A percentile compares a stretch with the other conserved stretches of the same genome.
phyloP scores from a whole-genome alignment of 2,797 vertebrate genomes.

The Betta splendens region DNA sequence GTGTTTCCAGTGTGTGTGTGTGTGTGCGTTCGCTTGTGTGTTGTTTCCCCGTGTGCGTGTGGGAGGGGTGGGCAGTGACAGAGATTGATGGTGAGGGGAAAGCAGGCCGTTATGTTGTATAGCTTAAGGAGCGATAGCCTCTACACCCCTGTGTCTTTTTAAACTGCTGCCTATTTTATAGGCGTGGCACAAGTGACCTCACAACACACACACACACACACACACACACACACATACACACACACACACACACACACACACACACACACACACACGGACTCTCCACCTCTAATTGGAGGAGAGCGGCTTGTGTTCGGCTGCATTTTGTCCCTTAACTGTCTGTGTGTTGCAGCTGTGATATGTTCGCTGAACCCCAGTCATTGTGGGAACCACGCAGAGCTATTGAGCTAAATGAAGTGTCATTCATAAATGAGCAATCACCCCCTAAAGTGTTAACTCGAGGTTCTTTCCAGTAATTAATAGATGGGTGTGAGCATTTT shows the following conservation, averaged over 20 bases:
- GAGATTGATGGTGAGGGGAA: conserved; percentile 77
- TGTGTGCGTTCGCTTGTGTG: conserved; percentile 16
- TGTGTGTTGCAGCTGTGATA: conserved; percentile 13
- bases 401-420: conserved; percentile 42
- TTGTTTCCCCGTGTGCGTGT: conserved; percentile 37
- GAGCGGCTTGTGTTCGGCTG: conserved; percentile 25
- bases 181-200: conserved; percentile 61
- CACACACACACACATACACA: too few species aligned
- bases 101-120: conserved; percentile 69
- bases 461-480: conserved; percentile 39
- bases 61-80: conserved; percentile 69
- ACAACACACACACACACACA: conserved; percentile 22
- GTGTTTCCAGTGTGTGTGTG: conserved; percentile 31
- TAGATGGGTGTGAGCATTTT: conserved; percentile 30
- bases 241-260: too few species aligned
- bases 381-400: conserved; percentile 32
- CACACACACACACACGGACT: conserved; percentile 22
- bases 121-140: conserved; percentile 73
- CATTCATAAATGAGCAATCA: conserved; percentile 49
- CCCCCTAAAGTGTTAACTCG: conserved; percentile 25
- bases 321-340: conserved; percentile 23
- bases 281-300: conserved; percentile 30
- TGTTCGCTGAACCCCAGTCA: conserved; percentile 29
- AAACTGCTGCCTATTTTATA: conserved; percentile 62
- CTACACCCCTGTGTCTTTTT: conserved; percentile 69